phyloP scores from a whole-genome alignment of 1,140 invertebrate species.

The Sipha flava region DNA sequence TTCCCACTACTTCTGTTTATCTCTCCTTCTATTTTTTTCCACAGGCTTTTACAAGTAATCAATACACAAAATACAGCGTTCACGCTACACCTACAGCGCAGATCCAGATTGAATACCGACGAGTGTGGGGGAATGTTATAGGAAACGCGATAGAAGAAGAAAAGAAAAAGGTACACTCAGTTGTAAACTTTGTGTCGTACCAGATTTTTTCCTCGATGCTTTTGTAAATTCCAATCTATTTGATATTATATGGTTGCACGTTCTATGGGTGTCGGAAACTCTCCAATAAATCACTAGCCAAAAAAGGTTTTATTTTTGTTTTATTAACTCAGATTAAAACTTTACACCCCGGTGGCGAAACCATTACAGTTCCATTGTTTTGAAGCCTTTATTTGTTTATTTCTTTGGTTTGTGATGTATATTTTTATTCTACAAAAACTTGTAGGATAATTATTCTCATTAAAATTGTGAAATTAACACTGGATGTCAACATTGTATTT shows the following conservation, averaged over 20 bases:
- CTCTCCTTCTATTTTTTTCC: neutral
- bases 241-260: neutral
- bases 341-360: neutral
- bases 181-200: neutral
- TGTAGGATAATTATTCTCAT: too few relatives aligned
- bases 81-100: too few relatives aligned
- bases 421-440: neutral
- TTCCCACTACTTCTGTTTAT: too few relatives aligned
- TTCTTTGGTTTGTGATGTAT: neutral
- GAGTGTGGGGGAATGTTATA: neutral
- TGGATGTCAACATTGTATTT: too few relatives aligned
- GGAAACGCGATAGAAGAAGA: too few relatives aligned
- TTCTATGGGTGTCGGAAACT: neutral
- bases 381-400: neutral
- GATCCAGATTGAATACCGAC: too few relatives aligned
- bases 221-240: neutral
- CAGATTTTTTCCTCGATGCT: neutral
- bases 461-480: too few relatives aligned
- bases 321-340: neutral
- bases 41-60: neutral
- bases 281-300: conserved; percentile 1
- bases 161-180: neutral
- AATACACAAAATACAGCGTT: neutral
- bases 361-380: neutral
- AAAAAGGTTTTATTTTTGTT: neutral